Evolutionary conservation across 2,888 invertebrate genomes (phyloP), one percentile per base, ranked within the genome.

Genomic region (Microctonus brassicae): DNA sequence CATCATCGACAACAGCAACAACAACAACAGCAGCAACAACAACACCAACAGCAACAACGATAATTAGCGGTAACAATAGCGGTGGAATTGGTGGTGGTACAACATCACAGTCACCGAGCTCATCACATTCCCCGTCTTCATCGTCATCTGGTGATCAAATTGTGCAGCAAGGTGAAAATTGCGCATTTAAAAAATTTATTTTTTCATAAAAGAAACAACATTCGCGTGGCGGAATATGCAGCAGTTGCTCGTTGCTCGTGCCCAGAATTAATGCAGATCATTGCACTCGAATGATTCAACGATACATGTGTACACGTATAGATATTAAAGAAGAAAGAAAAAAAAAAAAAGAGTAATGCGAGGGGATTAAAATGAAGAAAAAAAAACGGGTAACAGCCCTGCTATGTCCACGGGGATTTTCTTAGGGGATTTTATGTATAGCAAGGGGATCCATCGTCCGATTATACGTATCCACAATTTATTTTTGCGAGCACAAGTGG

Each of bases 121-220:
- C 80, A 10, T 76, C 78, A 20, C 79, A 81, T 60, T 75, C 77
- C 70, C 78, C 75, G 11, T 74, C 77, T 63, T 77, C 77, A 26
- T 72, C 77, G 10, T 76, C 78, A 52, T 75, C 77, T 63, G 77
- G 77, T 67, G 80, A 80, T 70, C 75, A 73, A 61, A 76, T 72
- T 26, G 73, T 76, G 42, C 20, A 79, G 70, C 78, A 78, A 73
- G 80, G 80, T 80, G 70, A 79, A 79, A 73, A 58, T 63, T 42
- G 47, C 42, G 1, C 29, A 39, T 61, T 2, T 55, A 20, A 33
- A 9, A 20, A 55, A 17, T n/a, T 26, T n/a, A 22, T n/a, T 53
- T 5, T 26, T 33, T 58, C n/a, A 58, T n/a, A 17, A 29, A n/a
- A 29, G 11, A 24, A 2, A 17, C 20, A 33, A 69, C 52, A 69